phyloP scores from a whole-genome alignment of 2,797 vertebrate genomes.

The Pangasius macronema region DNA sequence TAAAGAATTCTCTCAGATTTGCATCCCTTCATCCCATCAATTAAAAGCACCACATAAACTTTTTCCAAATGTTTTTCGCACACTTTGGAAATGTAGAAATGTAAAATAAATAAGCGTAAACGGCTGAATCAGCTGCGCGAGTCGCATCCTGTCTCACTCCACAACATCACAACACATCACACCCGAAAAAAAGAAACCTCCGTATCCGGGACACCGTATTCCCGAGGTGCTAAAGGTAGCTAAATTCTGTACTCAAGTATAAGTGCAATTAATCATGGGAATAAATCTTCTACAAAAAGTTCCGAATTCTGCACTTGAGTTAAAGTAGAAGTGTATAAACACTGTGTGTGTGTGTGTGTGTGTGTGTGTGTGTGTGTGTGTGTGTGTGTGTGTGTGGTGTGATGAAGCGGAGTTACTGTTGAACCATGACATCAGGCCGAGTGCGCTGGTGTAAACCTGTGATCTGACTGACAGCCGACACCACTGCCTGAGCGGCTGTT shows the following conservation, averaged over 20 bases:
- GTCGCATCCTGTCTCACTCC: not conserved
- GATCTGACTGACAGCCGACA: too few relatives aligned
- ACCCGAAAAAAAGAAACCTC: too few relatives aligned
- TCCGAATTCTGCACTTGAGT: not conserved
- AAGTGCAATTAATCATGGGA: not conserved
- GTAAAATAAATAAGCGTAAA: not conserved
- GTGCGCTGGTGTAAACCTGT: too few relatives aligned
- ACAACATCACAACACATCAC: too few relatives aligned
- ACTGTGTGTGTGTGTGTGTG: not conserved
- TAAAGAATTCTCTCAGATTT: conserved; percentile 12
- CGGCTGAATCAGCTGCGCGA: not conserved
- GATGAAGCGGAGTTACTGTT: too few relatives aligned
- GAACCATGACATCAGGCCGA: too few relatives aligned
- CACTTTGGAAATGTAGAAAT: not conserved
- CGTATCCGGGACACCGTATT: not conserved
- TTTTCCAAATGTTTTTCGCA: not conserved
- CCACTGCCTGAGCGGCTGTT: too few relatives aligned
- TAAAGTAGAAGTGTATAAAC: not conserved
- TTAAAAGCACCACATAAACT: not conserved
- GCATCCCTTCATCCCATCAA: not conserved
- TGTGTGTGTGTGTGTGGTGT: not conserved
- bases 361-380: not conserved
- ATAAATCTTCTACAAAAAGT: not conserved
- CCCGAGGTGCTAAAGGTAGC: not conserved
- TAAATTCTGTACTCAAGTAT: not conserved